Percentiles rank a stretch among this genome's conserved stretches.
Conservation (phyloP, 1,140 invertebrate genomes). For the Drosophila pectinifera region DNA sequence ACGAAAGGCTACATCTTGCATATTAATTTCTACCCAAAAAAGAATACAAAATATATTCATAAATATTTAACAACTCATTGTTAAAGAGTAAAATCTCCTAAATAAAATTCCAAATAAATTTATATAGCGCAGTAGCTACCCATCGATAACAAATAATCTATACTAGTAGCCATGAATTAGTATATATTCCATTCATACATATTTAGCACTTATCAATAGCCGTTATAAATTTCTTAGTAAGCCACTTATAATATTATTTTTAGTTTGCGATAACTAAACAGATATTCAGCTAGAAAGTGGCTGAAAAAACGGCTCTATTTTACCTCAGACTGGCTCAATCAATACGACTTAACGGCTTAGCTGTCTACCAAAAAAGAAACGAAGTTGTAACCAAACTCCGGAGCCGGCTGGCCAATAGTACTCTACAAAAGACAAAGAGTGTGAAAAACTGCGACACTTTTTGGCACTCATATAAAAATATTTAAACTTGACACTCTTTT, state of each 20-base stretch:
- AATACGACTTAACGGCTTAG: conserved; percentile 67
- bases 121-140: neutral
- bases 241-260: conserved; percentile 1
- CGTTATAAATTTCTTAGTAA: conserved; percentile 19
- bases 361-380: conserved; percentile 9
- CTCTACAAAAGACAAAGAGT: conserved; percentile 24
- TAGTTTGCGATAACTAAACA: neutral
- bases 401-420: conserved; percentile 31
- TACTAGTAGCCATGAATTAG: neutral
- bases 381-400: conserved; percentile 56
- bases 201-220: conserved; percentile 1
- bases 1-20: no score
- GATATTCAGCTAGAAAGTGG: conserved; percentile 2
- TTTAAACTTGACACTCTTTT: conserved; percentile 79
- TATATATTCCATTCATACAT: neutral
- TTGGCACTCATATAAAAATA: conserved; percentile 57
- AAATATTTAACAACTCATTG: neutral
- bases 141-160: conserved; percentile 28
- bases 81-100: neutral
- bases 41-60: no score
- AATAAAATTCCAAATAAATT: neutral
- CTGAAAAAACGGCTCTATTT: conserved; percentile 8
- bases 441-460: conserved; percentile 57
- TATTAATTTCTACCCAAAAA: neutral
- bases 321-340: conserved; percentile 34